These are phyloP conservation scores for Mobula hypostoma DNA, from an alignment of 2,113 vertebrate species.

Conservation along the genomic window DNA sequence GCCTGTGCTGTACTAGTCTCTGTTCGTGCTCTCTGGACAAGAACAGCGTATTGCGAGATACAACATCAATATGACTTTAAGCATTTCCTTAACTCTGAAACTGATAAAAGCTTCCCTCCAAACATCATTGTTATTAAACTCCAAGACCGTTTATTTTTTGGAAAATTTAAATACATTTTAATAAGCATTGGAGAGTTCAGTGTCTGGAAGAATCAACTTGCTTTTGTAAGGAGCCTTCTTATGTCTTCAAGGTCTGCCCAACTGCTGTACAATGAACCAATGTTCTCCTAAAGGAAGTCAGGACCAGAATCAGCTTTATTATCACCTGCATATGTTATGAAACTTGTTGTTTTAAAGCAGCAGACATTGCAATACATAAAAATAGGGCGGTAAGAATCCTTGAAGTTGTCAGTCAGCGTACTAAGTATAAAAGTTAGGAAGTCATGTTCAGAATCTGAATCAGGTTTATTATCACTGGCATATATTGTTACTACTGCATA, in stretches of 20 bases:
- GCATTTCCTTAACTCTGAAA: neutral
- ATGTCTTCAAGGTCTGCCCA: neutral
- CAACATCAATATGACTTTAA: neutral
- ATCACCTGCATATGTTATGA: too few species aligned
- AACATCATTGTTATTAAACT: neutral
- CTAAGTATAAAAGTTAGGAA: too few species aligned
- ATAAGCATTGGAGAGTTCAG: neutral
- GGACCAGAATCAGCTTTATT: too few species aligned
- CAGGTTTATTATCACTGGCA: too few species aligned
- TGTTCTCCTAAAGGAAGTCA: neutral
- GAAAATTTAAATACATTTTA: conserved; percentile 8
- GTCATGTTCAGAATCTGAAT: too few species aligned
- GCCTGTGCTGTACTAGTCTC: too few species aligned
- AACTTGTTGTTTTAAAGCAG: too few species aligned
- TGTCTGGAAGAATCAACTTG: neutral
- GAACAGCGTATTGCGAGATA: neutral
- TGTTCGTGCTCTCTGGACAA: neutral
- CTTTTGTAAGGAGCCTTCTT: neutral
- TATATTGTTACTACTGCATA: too few species aligned
- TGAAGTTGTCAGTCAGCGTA: too few species aligned
- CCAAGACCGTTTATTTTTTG: neutral
- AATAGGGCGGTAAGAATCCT: too few species aligned
- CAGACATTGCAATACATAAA: too few species aligned
- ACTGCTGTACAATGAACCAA: neutral
- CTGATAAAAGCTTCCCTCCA: neutral